phyloP scores from a whole-genome alignment of 1,140 invertebrate species.

The Drosophila insularis region DNA sequence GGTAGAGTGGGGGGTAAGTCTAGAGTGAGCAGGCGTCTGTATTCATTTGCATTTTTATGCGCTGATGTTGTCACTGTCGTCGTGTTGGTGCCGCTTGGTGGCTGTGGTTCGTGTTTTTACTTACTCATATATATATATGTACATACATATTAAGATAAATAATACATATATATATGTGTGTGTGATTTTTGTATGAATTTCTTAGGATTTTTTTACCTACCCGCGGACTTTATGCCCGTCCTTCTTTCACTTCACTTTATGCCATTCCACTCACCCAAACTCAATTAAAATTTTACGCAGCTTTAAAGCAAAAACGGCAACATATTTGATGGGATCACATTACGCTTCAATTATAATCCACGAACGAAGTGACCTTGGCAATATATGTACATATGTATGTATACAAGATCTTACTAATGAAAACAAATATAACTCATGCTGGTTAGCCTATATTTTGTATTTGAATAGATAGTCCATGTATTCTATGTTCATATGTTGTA shows the following conservation, averaged over 20 bases:
- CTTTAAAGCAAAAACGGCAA: constrained; percentile 9
- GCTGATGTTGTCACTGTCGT: constrained; percentile 30
- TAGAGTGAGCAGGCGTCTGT: background rate
- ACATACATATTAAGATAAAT: constrained; percentile 16
- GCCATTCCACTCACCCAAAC: background rate
- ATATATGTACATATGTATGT: background rate
- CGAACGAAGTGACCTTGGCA: constrained; percentile 15
- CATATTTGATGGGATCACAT: constrained; percentile 9
- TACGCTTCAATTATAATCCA: constrained; percentile 7
- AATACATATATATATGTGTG: background rate
- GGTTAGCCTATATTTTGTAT: background rate
- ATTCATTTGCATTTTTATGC: constrained; percentile 68
- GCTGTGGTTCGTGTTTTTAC: constrained; percentile 40
- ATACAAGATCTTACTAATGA: background rate
- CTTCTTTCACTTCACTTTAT: background rate
- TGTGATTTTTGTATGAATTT: constrained; percentile 7
- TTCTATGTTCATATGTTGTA: background rate
- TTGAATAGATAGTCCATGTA: background rate
- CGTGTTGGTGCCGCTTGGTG: background rate
- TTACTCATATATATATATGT: constrained; percentile 5
- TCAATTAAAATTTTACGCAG: constrained; percentile 25
- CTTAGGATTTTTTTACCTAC: constrained; percentile 7
- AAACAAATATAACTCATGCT: background rate
- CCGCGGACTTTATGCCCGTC: background rate
- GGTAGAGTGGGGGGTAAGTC: no score